Evolutionary conservation across 2,888 invertebrate species (phyloP), one percentile per base, ranked within the genome.

Genomic region (Nemoura dubitans): DNA sequence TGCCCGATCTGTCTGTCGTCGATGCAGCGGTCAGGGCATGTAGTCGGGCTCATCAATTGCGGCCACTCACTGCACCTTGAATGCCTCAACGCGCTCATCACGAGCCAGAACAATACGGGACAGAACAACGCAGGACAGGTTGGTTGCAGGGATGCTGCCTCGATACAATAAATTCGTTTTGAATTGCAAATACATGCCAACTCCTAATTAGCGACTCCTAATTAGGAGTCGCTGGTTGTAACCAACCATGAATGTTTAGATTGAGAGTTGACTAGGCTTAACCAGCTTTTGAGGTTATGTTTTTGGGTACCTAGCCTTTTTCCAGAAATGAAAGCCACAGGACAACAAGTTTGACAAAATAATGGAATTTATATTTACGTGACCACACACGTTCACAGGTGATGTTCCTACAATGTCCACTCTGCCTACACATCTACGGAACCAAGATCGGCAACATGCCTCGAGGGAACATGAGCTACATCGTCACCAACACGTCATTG

Each of bases 401-500:
- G 91, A 92, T 96, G 89, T 96, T 96, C 91, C 94, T 97, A 89
- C 96, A 96, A 91, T 98, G 98, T 91, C 96, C 96, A 1, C 95
- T 96, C 29, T 98, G 98, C 91, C 97, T 97, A 88, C 95, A 95
- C 89, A 95, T 96, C 89, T 97, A 97, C 91, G 97, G 97, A 0
- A 95, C 92, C 88, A 96, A 92, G 94, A 94, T 93, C 89, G 96
- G 96, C 77, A 96, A 95, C 91, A 97, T 97, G 92, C 97, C 97
- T 0, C 93, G 94, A 29, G 97, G 97, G 87, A 94, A 94, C 88
- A 97, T 97, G 97, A 95, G 96, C 89, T 96, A 96, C 96, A 94
- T 94, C 85, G 92, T 95, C 88, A 93, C 96, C 88, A 89, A 89
- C 85, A 93, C 94, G 88, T 93, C 94, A 88, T 91, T 97, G 90